Base-by-base conservation (phyloP, 2,113 vertebrate genomes). In the Hepsetus odoe region DNA sequence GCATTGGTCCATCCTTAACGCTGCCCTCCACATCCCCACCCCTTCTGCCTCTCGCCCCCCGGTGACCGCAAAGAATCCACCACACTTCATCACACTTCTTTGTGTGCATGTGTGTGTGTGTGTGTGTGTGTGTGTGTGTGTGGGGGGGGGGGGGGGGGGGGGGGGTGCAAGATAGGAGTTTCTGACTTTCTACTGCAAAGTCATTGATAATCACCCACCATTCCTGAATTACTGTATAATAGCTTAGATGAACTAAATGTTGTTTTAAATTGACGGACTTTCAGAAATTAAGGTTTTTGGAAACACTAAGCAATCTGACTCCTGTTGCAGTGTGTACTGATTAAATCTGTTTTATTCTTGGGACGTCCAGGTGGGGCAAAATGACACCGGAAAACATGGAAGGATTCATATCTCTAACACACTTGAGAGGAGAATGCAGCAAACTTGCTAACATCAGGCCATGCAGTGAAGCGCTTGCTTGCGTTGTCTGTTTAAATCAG, bases 1-100 rank as follows among this genome's bases (percentile, higher is more conserved):
- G 86, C 85, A 86, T 84, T 83, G 86, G 88, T 88, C 85, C 83
- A 82, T 86, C 85, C 81, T 76, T 85, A 80, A 82, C 85, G 83
- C 76, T 84, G 83, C 84, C 51, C 83, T 82, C 70, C 67, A n/a
- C 74, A 44, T 83, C 79, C 69, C 79, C 84, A 80, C 78, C 82
- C 87, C 72, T 64, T 46, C 22, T 64, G 44, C 56, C 80, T 22
- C 4, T 26, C 70, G 28, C 42, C 32, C 46, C 70, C 62, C 51
- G 18, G 13, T 32, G 20, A 14, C 61, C 58, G 18, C 32, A 22
- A 4, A 30, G 35, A 14, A 58, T 26, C 8, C 5, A 59, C 46
- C 75, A 44, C 46, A 30, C 30, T 61, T 53, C 44, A n/a, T n/a
- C n/a, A n/a, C n/a, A n/a, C n/a, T n/a, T n/a, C n/a, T n/a, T n/a